A percentile compares a stretch with the other conserved stretches of the same genome.
phyloP scores from a whole-genome alignment of 1,140 invertebrate genomes.

The Sycobia sp. region DNA sequence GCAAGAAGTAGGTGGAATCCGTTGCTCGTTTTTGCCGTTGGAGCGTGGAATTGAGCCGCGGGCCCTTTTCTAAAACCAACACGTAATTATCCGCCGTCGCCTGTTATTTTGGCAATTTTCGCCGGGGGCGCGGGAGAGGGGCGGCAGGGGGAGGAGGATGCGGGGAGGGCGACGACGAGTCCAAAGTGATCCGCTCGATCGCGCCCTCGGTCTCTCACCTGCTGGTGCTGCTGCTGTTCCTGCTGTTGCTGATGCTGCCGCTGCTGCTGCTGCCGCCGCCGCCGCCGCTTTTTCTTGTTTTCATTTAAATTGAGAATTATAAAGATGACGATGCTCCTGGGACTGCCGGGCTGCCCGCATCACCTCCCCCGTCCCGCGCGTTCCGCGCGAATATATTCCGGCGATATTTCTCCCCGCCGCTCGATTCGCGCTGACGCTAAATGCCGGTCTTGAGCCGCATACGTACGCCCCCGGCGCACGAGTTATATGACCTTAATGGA shows the following conservation, averaged over 20 bases:
- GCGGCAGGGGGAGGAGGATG: background rate
- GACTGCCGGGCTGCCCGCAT: conserved; percentile 12
- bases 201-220: conserved; percentile 27
- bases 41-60: conserved; percentile 55
- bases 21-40: conserved; percentile 37
- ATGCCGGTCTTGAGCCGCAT: background rate
- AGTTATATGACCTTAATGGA: background rate
- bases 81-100: conserved; percentile 59
- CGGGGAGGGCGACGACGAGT: conserved; percentile 10
- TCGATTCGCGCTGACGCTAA: conserved; percentile 17
- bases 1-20: conserved; percentile 25
- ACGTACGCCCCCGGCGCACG: conserved; percentile 10
- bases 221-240: conserved; percentile 16
- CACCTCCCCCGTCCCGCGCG: background rate
- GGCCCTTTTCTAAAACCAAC: conserved; percentile 62
- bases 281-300: conserved; percentile 6
- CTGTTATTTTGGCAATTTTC: conserved; percentile 54
- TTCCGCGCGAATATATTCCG: conserved; percentile 2
- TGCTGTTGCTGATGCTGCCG: background rate
- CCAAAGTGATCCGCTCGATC: conserved; percentile 19
- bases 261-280: background rate
- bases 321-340: conserved; percentile 26
- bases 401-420: conserved; percentile 2
- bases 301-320: conserved; percentile 37
- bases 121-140: background rate